A percentile compares a stretch with the other conserved stretches of the same genome.
These are phyloP conservation scores for Octodonta nipae DNA, from an alignment of 2,888 invertebrate genomes.

Conservation along the genomic window DNA sequence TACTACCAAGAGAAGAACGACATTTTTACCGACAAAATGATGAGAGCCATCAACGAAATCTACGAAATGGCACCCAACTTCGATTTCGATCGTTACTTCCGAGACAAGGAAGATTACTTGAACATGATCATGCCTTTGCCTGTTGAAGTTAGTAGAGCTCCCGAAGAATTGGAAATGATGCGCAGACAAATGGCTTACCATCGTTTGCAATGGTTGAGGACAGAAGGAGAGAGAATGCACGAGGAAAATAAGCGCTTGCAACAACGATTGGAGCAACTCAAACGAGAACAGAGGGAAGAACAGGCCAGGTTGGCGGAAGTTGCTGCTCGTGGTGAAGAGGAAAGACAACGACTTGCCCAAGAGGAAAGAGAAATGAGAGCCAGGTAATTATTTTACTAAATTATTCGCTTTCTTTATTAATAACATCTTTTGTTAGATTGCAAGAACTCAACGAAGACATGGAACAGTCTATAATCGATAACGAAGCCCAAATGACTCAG, in stretches of 20 bases:
- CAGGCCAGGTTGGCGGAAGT: slow-evolving; percentile 17
- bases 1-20: slow-evolving; percentile 25
- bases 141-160: slow-evolving; percentile 16
- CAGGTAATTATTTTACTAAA: slow-evolving; percentile 14
- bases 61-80: slow-evolving; percentile 28
- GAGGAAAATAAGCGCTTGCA: slow-evolving; percentile 30
- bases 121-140: slow-evolving; percentile 10
- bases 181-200: slow-evolving; percentile 31
- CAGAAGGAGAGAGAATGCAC: slow-evolving; percentile 30
- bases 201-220: slow-evolving; percentile 31
- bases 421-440: slow-evolving; percentile 10
- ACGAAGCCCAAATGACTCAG: slow-evolving; percentile 20
- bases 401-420: slow-evolving; percentile 6
- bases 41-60: slow-evolving; percentile 29
- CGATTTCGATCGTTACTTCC: slow-evolving; percentile 28
- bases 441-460: slow-evolving; percentile 26
- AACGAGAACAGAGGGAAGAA: slow-evolving; percentile 23
- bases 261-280: slow-evolving; percentile 24
- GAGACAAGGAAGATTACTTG: slow-evolving; percentile 24
- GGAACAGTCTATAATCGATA: slow-evolving; percentile 25
- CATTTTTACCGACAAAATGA: slow-evolving; percentile 26
- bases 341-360: slow-evolving; percentile 20
- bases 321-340: slow-evolving; percentile 18
- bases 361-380: slow-evolving; percentile 26
- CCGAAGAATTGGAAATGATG: slow-evolving; percentile 24